Evolutionary conservation across 2,113 vertebrate species (phyloP), one percentile per base, ranked within the genome.

Genomic region (Pardalotus punctatus): DNA sequence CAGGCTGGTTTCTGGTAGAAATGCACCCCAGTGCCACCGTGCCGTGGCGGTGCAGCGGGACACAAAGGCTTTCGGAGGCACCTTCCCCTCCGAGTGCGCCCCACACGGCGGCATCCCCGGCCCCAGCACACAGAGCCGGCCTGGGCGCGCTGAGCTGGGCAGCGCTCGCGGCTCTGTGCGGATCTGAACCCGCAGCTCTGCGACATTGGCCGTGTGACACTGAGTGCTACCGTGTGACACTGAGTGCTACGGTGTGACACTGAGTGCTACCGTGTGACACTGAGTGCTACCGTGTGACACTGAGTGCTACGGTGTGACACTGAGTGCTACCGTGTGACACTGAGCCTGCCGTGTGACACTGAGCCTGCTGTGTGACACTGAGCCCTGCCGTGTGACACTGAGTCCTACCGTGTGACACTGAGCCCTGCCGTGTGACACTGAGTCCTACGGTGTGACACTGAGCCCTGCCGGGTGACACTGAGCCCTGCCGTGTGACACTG

Each of bases 11-110:
- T 31, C 35, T 73, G 45, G 11, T 2, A 48, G 56, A 58, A 29
- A 50, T 5, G 0, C 11, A 8, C 9, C 21, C 14, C 0, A 21
- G 4, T 13, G 42, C 20, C n/a, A 42, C 81, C 0, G 0, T 65
- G 54, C 78, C 50, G 4, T 2, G 18, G 24, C 4, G 11, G 36
- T 66, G 29, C 43, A 47, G 56, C 14, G 28, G 36, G 3, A 57
- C 47, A 53, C 56, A 54, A 53, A 72, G 43, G 1, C 20, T 31
- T 81, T n/a, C 33, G 47, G 53, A 71, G 33, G 11, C 35, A 61
- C 19, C 57, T 48, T 71, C 40, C 62, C 19, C 17, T 17, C 15
- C 4, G 1, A 12, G 28, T 24, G 36, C 64, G 64, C 62, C 28
- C 6, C 35, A 67, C 51, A 33, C 23, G 5, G 2, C 22, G 50